Evolutionary conservation across 2,113 vertebrate genomes (phyloP).

Genomic region (Ariopsis seemanni): DNA sequence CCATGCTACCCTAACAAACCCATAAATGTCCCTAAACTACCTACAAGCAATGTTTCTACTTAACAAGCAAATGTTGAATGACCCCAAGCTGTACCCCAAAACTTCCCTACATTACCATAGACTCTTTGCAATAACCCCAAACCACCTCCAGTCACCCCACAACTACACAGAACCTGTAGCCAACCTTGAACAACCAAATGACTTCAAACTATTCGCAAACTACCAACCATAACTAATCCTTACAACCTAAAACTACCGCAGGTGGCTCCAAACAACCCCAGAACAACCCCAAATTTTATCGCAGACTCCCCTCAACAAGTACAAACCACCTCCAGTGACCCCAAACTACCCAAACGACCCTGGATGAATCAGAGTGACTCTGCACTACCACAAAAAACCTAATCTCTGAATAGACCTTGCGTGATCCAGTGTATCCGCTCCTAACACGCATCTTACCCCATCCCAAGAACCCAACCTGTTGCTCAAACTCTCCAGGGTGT

Average conservation of each 20-base stretch:
- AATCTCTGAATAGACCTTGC: no score
- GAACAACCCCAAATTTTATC: not conserved
- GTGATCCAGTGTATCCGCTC: not conserved
- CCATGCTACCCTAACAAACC: no score
- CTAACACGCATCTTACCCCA: not conserved
- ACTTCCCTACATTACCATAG: not conserved
- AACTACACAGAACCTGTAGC: not conserved
- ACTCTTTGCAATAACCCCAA: not conserved
- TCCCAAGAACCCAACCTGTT: not conserved
- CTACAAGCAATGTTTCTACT: not conserved
- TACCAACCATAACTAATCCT: not conserved
- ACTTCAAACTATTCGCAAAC: not conserved
- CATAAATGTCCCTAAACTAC: not conserved
- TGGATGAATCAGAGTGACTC: not conserved
- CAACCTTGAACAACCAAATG: not conserved
- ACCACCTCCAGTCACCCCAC: not conserved
- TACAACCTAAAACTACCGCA: not conserved
- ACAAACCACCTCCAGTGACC: not conserved
- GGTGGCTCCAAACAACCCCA: not conserved
- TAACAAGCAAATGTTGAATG: not conserved
- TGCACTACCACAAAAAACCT: not conserved
- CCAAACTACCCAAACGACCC: not conserved
- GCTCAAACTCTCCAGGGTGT: constrained; percentile 62
- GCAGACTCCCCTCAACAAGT: not conserved
- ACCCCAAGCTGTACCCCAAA: not conserved